Evolutionary conservation across 2,113 vertebrate genomes (phyloP).

Genomic region (Cyphomyrus plagiostoma): DNA sequence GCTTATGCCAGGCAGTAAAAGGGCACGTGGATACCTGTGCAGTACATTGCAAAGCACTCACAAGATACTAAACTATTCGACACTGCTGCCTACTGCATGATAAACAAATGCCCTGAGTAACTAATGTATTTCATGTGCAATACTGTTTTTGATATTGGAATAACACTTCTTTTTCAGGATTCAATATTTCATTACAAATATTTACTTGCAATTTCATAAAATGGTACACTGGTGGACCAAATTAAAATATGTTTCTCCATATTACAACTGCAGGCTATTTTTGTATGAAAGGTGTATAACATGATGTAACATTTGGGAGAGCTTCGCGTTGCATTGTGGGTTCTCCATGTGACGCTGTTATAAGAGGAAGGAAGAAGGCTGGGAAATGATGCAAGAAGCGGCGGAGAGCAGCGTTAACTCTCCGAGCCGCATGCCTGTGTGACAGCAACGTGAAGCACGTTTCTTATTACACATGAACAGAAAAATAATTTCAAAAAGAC

Average conservation of each 20-base stretch:
- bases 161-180: not conserved
- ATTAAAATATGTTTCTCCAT: not conserved
- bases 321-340: constrained; percentile 24
- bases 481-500: not conserved
- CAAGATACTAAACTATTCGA: not conserved
- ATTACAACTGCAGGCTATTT: not conserved
- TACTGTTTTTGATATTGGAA: not conserved
- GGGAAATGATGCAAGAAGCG: constrained; percentile 40
- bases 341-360: constrained; percentile 26
- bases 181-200: not conserved
- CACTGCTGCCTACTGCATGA: not conserved
- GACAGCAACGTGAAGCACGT: not conserved
- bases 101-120: not conserved
- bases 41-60: not conserved
- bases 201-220: not conserved
- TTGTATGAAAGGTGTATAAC: not conserved
- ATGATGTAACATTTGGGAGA: not conserved
- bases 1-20: not conserved
- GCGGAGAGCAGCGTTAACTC: not conserved
- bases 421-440: not conserved
- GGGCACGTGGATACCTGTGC: not conserved
- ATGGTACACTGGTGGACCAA: not conserved
- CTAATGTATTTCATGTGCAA: not conserved
- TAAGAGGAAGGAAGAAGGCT: constrained; percentile 16
- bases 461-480: not conserved